phyloP scores from a whole-genome alignment of 2,888 invertebrate genomes.

The Lysandra coridon region DNA sequence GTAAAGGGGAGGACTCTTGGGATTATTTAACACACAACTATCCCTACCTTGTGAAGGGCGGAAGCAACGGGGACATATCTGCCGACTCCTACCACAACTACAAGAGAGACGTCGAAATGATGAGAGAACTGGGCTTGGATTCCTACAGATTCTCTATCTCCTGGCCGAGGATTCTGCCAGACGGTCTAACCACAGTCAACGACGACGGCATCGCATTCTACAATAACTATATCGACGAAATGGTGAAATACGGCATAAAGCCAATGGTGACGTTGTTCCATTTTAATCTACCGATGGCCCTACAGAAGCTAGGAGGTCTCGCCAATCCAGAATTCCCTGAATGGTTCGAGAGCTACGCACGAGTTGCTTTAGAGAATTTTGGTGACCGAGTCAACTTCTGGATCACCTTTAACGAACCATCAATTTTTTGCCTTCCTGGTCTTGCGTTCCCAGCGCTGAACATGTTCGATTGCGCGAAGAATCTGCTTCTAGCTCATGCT shows the following conservation, averaged over 20 bases:
- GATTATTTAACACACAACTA: not conserved
- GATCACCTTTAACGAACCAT: constrained; percentile 81
- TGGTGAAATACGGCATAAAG: not conserved
- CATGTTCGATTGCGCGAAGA: constrained; percentile 64
- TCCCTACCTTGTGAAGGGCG: not conserved
- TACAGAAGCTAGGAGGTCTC: not conserved
- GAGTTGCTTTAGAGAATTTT: not conserved
- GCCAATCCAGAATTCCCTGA: not conserved
- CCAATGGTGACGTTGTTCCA: constrained; percentile 2
- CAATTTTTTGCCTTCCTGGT: constrained; percentile 55
- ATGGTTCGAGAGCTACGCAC: constrained; percentile 1
- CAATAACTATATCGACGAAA: constrained; percentile 18
- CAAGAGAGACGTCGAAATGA: constrained; percentile 10
- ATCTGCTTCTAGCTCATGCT: constrained; percentile 77
- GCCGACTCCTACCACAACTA: constrained; percentile 19
- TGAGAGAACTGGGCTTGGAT: not conserved
- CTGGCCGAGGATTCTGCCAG: not conserved
- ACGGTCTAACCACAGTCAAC: not conserved
- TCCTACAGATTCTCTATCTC: constrained; percentile 1
- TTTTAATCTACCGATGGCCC: not conserved
- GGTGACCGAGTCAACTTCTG: constrained; percentile 55
- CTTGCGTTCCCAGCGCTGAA: constrained; percentile 59
- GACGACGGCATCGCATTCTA: not conserved
- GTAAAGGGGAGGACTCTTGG: not conserved
- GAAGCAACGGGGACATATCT: not conserved